A percentile compares a stretch with the other conserved stretches of the same genome.
Conservation (phyloP, 1,140 invertebrate species). For the Aphelinus atriplicis region DNA sequence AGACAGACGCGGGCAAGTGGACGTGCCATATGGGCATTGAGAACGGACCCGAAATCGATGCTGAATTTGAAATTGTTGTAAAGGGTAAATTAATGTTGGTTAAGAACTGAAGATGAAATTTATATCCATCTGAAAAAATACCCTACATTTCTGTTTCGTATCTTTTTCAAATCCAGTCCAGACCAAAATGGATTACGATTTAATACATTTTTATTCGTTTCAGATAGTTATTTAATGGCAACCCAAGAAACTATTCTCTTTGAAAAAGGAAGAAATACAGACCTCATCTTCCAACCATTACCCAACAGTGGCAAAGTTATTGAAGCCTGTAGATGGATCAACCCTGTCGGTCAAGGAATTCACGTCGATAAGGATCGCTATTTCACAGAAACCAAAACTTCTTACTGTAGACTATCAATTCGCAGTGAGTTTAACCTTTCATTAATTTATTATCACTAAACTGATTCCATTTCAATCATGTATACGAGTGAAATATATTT, state of each 20-base stretch:
- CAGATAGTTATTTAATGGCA: conserved; percentile 53
- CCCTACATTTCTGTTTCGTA: too few relatives aligned
- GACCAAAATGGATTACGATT: too few relatives aligned
- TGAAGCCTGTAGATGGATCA: conserved; percentile 59
- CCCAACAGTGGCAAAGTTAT: conserved; percentile 48
- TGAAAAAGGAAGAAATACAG: conserved; percentile 23
- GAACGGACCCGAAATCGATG: conserved; percentile 46
- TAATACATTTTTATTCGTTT: conserved; percentile 41
- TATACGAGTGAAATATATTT: too few relatives aligned
- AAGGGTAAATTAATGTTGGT: conserved; percentile 45
- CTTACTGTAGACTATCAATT: conserved; percentile 52
- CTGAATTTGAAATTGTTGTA: conserved; percentile 49
- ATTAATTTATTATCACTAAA: too few relatives aligned
- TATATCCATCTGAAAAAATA: not conserved
- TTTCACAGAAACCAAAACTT: conserved; percentile 39
- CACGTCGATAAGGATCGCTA: conserved; percentile 48
- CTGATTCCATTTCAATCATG: too few relatives aligned
- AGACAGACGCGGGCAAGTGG: conserved; percentile 52
- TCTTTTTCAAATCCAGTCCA: too few relatives aligned
- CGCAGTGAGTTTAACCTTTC: conserved; percentile 45
- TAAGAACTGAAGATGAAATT: conserved; percentile 11
- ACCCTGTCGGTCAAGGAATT: conserved; percentile 54
- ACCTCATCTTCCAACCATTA: conserved; percentile 46
- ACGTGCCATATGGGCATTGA: conserved; percentile 52
- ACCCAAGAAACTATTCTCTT: conserved; percentile 32